Conservation (phyloP, 1,140 invertebrate species). For the Drosophila persimilis region DNA sequence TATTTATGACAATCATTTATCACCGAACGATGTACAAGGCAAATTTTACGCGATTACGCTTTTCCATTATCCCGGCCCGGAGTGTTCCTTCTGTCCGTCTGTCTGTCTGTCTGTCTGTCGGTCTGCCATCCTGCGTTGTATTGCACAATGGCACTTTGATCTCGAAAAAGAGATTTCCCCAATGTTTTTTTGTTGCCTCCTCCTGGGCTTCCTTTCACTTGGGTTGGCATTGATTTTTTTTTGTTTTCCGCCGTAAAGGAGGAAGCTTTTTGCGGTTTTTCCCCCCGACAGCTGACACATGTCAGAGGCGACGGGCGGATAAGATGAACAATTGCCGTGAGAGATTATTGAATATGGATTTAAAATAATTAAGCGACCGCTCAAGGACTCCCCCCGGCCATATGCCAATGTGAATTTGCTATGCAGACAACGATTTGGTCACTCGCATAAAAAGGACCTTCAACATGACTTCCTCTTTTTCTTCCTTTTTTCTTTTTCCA, state of each 20-base stretch:
- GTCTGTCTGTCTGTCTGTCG: background rate
- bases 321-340: conserved; percentile 52
- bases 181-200: conserved; percentile 13
- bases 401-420: conserved; percentile 19
- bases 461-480: background rate
- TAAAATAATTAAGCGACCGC: conserved; percentile 49
- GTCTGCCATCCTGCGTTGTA: conserved; percentile 17
- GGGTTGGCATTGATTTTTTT: conserved; percentile 42
- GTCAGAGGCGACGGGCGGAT: conserved; percentile 29
- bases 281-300: conserved; percentile 50
- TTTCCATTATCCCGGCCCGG: conserved; percentile 66
- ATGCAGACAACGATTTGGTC: conserved; percentile 49
- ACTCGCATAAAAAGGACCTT: conserved; percentile 45
- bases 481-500: background rate
- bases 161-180: conserved; percentile 45
- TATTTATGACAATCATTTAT: conserved; percentile 82
- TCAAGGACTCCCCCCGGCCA: background rate
- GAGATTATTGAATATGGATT: conserved; percentile 56
- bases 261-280: conserved; percentile 40
- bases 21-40: conserved; percentile 65
- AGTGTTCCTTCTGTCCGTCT: conserved; percentile 2
- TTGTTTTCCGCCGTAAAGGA: conserved; percentile 6
- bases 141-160: conserved; percentile 59
- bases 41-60: conserved; percentile 79
- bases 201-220: background rate